Conservation (phyloP, 1,140 invertebrate species). For the Drosophila sp. region DNA sequence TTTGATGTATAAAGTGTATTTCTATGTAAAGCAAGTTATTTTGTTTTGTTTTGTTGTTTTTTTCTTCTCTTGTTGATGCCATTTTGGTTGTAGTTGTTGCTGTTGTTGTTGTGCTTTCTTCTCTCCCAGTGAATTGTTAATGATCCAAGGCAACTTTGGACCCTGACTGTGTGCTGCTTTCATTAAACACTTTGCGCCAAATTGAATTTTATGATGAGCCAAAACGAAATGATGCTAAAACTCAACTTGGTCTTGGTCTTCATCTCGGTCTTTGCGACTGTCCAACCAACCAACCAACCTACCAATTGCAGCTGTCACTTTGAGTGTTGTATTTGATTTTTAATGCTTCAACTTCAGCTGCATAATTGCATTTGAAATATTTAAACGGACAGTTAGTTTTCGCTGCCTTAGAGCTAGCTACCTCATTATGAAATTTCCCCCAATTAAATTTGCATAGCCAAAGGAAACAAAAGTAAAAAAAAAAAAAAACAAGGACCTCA, state of each 20-base stretch:
- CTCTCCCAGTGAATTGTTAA: constrained; percentile 65
- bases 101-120: constrained; percentile 36
- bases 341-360: constrained; percentile 71
- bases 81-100: constrained; percentile 23
- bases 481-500: neutral
- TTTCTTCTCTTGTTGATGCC: constrained; percentile 17
- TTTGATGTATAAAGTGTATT: constrained; percentile 72
- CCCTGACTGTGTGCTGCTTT: constrained; percentile 53
- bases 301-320: constrained; percentile 73
- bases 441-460: constrained; percentile 61
- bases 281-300: neutral
- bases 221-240: constrained; percentile 34
- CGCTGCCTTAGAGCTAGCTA: constrained; percentile 5
- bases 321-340: constrained; percentile 76
- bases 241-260: constrained; percentile 5
- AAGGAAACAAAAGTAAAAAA: constrained; percentile 13
- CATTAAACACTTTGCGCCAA: constrained; percentile 82
- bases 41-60: constrained; percentile 28
- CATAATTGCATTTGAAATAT: constrained; percentile 79
- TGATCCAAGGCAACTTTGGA: constrained; percentile 38
- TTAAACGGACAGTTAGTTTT: constrained; percentile 40
- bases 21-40: constrained; percentile 77
- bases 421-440: constrained; percentile 55
- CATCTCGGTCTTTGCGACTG: neutral
- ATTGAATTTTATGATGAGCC: constrained; percentile 79